Evolutionary conservation across 1,140 invertebrate genomes (phyloP).

Genomic region (Drosophila littoralis): DNA sequence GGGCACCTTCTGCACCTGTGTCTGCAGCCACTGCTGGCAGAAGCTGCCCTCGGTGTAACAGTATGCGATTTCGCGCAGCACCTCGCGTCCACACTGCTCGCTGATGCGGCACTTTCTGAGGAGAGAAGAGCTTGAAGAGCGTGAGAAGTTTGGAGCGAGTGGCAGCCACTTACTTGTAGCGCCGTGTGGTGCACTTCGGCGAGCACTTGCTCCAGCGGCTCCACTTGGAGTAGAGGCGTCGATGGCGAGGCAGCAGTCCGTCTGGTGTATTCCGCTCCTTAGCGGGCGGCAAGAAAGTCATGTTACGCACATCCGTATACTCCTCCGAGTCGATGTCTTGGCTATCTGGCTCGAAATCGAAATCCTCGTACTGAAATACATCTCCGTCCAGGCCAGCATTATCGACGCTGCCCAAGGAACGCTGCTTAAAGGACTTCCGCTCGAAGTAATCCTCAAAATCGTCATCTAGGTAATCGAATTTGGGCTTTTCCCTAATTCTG

Average conservation of each 20-base stretch:
- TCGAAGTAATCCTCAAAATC: constrained; percentile 65
- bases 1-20: constrained; percentile 67
- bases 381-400: constrained; percentile 64
- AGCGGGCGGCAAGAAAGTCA: constrained; percentile 16
- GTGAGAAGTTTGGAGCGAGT: not conserved
- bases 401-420: constrained; percentile 34
- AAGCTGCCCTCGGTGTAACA: constrained; percentile 92
- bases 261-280: constrained; percentile 64
- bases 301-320: constrained; percentile 48
- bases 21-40: constrained; percentile 90
- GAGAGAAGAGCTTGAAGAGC: not conserved
- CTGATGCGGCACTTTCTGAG: constrained; percentile 90
- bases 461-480: constrained; percentile 50
- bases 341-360: constrained; percentile 62
- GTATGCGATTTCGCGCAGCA: constrained; percentile 92
- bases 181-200: constrained; percentile 83
- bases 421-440: constrained; percentile 22
- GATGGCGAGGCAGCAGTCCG: constrained; percentile 49
- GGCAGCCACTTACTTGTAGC: constrained; percentile 76
- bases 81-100: constrained; percentile 89
- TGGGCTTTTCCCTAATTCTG: constrained; percentile 17
- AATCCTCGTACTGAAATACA: constrained; percentile 76
- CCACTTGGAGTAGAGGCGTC: constrained; percentile 83
- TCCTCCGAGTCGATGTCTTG: constrained; percentile 59
- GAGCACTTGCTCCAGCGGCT: constrained; percentile 85